phyloP scores from a whole-genome alignment of 2,888 invertebrate species.

The Hipparchia semele region DNA sequence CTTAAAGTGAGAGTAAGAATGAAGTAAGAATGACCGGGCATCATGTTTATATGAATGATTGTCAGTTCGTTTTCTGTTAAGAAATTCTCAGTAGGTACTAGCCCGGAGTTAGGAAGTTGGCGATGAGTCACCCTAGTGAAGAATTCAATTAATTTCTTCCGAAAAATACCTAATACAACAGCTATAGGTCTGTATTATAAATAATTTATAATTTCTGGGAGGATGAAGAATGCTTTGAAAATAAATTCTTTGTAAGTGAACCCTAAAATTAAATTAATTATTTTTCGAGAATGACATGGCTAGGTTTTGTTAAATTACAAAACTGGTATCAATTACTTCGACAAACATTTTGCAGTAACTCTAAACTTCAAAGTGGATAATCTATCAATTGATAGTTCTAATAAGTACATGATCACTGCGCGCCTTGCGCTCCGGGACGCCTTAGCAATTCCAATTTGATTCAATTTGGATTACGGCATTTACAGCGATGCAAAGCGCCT shows the following conservation, averaged over 20 bases:
- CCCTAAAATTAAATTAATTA: no score
- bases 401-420: background rate
- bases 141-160: background rate
- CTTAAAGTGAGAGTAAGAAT: no score
- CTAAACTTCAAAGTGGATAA: slow-evolving; percentile 15
- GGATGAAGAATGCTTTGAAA: slow-evolving; percentile 13
- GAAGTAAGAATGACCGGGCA: no score
- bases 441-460: slow-evolving; percentile 1
- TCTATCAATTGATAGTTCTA: slow-evolving; percentile 12
- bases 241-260: background rate
- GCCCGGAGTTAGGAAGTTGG: no score
- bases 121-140: no score
- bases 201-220: background rate
- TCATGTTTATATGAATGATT: no score
- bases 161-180: background rate
- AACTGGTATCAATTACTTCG: background rate
- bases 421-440: background rate
- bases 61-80: no score
- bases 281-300: no score
- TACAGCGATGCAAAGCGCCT: background rate
- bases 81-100: no score
- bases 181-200: no score
- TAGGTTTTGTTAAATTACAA: background rate
- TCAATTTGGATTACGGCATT: slow-evolving; percentile 12
- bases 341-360: background rate